These are phyloP conservation scores for Catharus fuscescens DNA, from an alignment of 2,113 vertebrate species.

Conservation along the genomic window DNA sequence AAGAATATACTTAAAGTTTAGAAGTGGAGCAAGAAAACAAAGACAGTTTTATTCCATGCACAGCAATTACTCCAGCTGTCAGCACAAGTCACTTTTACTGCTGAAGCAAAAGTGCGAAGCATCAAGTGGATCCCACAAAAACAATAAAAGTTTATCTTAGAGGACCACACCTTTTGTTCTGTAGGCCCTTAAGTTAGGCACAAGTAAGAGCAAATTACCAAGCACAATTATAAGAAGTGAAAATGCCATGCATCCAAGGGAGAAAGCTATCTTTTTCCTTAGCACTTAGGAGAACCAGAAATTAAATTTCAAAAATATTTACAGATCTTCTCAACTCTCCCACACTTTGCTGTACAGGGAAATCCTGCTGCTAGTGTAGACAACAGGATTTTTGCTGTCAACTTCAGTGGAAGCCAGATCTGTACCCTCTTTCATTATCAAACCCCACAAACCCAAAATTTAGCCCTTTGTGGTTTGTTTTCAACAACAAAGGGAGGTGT, in stretches of 20 bases:
- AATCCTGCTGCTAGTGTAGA: not conserved
- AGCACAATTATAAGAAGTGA: not conserved
- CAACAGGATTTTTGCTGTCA: not conserved
- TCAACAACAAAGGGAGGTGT: not conserved
- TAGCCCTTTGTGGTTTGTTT: not conserved
- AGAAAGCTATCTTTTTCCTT: not conserved
- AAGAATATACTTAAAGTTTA: conserved; percentile 45
- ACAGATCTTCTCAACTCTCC: not conserved
- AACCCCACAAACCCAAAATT: not conserved
- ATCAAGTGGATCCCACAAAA: not conserved
- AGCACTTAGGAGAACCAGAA: not conserved
- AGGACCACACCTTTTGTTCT: not conserved
- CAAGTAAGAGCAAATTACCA: not conserved
- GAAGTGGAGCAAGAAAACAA: not conserved
- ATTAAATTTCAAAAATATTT: not conserved
- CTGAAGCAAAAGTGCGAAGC: conserved; percentile 5
- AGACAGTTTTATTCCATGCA: not conserved
- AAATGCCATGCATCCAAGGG: not conserved
- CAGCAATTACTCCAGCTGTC: conserved; percentile 28
- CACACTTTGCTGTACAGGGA: not conserved
- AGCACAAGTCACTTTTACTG: conserved; percentile 32
- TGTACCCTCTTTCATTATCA: not conserved
- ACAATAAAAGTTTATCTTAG: not conserved
- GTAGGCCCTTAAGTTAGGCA: not conserved
- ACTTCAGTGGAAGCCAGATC: not conserved